Evolutionary conservation across 2,797 vertebrate species (phyloP), one percentile per base, ranked within the genome.

Genomic region (Enteromius anoplus): DNA sequence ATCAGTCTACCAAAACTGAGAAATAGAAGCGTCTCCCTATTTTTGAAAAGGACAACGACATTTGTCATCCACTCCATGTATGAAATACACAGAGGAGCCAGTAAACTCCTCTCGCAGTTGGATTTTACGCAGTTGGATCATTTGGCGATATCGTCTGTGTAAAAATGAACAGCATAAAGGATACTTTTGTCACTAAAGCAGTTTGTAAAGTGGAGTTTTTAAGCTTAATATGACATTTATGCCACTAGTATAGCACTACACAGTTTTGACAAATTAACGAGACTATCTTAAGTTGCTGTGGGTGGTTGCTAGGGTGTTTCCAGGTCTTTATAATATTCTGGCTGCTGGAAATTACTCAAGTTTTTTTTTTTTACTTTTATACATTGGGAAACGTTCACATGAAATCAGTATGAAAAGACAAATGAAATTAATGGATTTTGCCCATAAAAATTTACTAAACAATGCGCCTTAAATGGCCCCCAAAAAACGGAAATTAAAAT

Each of bases 71-170:
- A 10, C 19, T 40, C 21, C 17, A 71, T n/a, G 10, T 23, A 26
- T 68, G 49, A 19, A 58, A 17, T 32, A 80, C 77, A 73, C 76
- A 80, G 49, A 69, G 45, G n/a, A 66, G 19, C 34, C 40, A 40
- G 60, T 71, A 62, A 80, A 80, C 68, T 58, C 4, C 29, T 53
- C 26, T 15, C 14, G 32, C 34, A 51, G 69, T 78, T 75, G 55
- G 26, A 78, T 66, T 68, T 71, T 12, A 51, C 58, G 26, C 26
- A 26, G 26, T 26, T 26, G 58, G 45, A 80, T 9, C n/a, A 0
- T 17, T 79, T 62, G 51, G 26, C 49, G 11, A 78, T 19, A 64
- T 21, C 2, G 6, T 53, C 21, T 53, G 45, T 58, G 14, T 55
- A 75, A 72, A 75, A 37, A 42, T 29, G 19, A 42, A 42, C 32